A percentile compares a stretch with the other conserved stretches of the same genome.
Evolutionary conservation across 2,888 invertebrate genomes (phyloP).

Genomic region (Tetramorium bicarinatum): DNA sequence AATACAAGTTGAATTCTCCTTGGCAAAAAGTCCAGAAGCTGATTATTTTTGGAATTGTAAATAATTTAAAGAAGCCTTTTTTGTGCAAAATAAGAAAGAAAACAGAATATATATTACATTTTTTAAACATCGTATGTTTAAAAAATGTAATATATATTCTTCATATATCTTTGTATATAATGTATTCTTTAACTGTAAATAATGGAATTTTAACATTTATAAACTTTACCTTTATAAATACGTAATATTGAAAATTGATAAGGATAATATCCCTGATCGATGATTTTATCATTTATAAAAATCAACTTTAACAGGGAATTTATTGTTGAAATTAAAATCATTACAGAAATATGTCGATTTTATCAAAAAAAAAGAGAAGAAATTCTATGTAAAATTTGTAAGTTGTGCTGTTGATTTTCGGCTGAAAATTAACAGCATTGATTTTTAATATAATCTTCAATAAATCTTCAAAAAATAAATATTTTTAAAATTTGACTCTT

Average conservation of each 20-base stretch:
- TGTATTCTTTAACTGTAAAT: neutral
- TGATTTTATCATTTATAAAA: neutral
- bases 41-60: neutral
- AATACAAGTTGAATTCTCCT: neutral
- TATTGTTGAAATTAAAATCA: neutral
- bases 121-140: neutral
- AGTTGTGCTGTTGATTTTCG: neutral
- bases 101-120: no score
- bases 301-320: neutral
- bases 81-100: neutral
- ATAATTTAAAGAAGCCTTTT: neutral
- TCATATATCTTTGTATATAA: neutral
- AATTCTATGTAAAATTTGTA: neutral
- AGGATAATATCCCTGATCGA: neutral
- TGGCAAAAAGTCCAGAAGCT: neutral
- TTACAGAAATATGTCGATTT: neutral
- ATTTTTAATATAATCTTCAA: neutral
- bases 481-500: neutral
- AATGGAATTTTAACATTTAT: neutral
- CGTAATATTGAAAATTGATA: neutral
- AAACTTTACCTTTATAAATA: neutral
- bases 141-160: neutral
- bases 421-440: neutral
- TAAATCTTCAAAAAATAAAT: slow-evolving; percentile 6
- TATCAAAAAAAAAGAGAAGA: neutral